Evolutionary conservation across 2,113 vertebrate genomes (phyloP).

Genomic region (Capreolus pygargus): DNA sequence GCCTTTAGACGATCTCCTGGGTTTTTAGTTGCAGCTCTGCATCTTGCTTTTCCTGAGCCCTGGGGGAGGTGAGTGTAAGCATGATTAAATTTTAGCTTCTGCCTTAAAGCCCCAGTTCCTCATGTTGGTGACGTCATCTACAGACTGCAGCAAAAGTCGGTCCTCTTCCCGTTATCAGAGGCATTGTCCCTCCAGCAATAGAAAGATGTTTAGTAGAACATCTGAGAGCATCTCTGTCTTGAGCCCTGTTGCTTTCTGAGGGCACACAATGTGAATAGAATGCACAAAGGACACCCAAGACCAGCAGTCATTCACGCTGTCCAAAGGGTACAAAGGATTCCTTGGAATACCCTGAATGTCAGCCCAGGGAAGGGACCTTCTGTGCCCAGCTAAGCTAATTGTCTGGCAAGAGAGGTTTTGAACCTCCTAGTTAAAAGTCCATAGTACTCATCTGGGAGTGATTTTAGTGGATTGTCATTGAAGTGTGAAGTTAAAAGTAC

Average conservation of each 20-base stretch:
- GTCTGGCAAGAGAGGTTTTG: slow-evolving; percentile 21
- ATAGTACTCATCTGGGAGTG: slow-evolving; percentile 49
- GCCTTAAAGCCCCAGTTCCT: background rate
- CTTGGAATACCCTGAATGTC: background rate
- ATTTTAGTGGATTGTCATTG: slow-evolving; percentile 52
- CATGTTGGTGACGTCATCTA: background rate
- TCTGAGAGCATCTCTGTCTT: background rate
- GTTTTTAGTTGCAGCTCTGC: background rate
- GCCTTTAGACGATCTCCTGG: background rate
- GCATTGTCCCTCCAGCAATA: background rate
- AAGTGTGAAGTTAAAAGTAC: slow-evolving; percentile 46
- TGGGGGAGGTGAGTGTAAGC: background rate
- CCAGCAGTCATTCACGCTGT: background rate
- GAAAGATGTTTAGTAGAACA: background rate
- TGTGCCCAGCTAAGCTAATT: slow-evolving; percentile 1
- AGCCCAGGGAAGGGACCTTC: background rate
- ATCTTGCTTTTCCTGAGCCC: background rate
- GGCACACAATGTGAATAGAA: background rate
- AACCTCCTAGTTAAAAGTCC: slow-evolving; percentile 49
- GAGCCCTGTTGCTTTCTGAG: background rate
- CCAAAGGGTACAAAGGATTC: background rate
- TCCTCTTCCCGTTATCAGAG: background rate
- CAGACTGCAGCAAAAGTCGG: background rate
- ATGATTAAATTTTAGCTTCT: background rate
- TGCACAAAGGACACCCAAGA: background rate